These are phyloP conservation scores for Conops quadrifasciatus DNA, from an alignment of 2,888 invertebrate species.

Conservation along the genomic window DNA sequence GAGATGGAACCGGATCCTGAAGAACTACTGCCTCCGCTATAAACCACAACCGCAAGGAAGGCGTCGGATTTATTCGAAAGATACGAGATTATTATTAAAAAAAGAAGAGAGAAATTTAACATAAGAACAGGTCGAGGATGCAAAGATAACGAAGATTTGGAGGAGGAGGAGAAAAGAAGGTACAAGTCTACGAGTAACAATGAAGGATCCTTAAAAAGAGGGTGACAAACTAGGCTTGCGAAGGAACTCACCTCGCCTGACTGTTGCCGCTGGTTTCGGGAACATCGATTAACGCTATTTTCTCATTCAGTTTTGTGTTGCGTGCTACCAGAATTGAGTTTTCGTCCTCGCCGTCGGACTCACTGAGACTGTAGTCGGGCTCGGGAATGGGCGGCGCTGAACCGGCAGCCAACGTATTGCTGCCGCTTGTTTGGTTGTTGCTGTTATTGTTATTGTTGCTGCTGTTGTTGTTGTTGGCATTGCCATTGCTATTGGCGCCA, in stretches of 20 bases:
- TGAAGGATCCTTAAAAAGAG: neutral
- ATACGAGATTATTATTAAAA: too few relatives aligned
- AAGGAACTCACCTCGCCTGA: conserved; percentile 70
- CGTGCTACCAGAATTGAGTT: conserved; percentile 65
- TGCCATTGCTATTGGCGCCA: neutral
- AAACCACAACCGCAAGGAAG: neutral
- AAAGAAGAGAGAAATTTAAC: too few relatives aligned
- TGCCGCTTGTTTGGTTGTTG: conserved; percentile 59
- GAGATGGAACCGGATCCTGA: conserved; percentile 76
- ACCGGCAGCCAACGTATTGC: conserved; percentile 49
- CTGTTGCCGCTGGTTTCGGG: conserved; percentile 79
- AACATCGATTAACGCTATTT: conserved; percentile 65
- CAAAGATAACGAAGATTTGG: too few relatives aligned
- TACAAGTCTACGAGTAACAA: neutral
- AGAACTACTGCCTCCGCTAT: conserved; percentile 70
- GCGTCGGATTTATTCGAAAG: too few relatives aligned
- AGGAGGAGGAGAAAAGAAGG: neutral
- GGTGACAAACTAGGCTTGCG: too few relatives aligned
- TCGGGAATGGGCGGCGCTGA: conserved; percentile 85
- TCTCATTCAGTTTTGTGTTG: conserved; percentile 68
- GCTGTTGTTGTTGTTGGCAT: conserved; percentile 28
- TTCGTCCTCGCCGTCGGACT: conserved; percentile 79
- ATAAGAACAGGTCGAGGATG: too few relatives aligned
- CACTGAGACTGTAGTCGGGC: conserved; percentile 89
- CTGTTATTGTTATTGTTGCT: conserved; percentile 43